These are phyloP conservation scores for Nomada lathburiana DNA, from an alignment of 2,888 invertebrate genomes.

Conservation along the genomic window DNA sequence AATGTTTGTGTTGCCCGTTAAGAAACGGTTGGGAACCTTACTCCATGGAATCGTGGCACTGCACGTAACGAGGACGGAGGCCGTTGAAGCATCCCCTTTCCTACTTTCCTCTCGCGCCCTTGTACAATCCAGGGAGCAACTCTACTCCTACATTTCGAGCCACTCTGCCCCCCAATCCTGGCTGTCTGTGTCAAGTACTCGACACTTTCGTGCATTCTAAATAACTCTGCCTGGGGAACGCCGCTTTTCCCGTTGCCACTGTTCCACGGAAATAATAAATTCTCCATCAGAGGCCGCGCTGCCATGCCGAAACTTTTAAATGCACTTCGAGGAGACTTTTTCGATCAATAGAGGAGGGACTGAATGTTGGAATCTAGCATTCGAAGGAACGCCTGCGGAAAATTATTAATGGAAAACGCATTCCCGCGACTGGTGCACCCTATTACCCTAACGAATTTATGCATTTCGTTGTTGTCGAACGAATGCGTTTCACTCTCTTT, in stretches of 20 bases:
- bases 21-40: constrained; percentile 63
- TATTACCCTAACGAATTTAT: too few relatives aligned
- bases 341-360: background rate
- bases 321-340: too few relatives aligned
- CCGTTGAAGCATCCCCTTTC: constrained; percentile 61
- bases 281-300: background rate
- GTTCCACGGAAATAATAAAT: constrained; percentile 36
- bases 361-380: background rate
- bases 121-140: constrained; percentile 43
- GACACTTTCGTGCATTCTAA: constrained; percentile 72
- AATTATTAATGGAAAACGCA: background rate
- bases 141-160: constrained; percentile 37
- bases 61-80: constrained; percentile 76
- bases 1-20: constrained; percentile 75
- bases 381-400: background rate
- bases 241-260: background rate
- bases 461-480: too few relatives aligned
- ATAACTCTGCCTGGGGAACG: constrained; percentile 57
- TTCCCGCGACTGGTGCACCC: too few relatives aligned
- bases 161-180: constrained; percentile 60
- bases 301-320: background rate
- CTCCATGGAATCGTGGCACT: constrained; percentile 61
- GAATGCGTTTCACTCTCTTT: too few relatives aligned
- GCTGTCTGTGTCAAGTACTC: constrained; percentile 71
- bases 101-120: constrained; percentile 50